Conservation (phyloP, 2,888 invertebrate genomes). For the Oxytorus armatus region DNA sequence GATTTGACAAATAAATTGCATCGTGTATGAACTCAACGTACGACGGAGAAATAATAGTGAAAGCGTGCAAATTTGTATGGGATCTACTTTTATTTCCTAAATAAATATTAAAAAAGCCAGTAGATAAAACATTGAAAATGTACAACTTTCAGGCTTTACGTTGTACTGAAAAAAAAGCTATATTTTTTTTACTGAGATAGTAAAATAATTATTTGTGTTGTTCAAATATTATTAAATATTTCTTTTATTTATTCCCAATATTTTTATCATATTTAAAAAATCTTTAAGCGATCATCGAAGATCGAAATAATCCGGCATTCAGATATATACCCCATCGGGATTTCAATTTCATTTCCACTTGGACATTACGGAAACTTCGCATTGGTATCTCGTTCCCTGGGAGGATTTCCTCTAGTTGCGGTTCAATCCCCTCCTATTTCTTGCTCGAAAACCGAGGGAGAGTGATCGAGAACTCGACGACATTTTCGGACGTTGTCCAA, state of each 20-base stretch:
- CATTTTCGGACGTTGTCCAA: constrained; percentile 45
- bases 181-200: too few relatives aligned
- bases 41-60: too few relatives aligned
- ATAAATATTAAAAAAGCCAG: too few relatives aligned
- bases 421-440: constrained; percentile 35
- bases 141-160: too few relatives aligned
- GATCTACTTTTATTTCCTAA: not conserved
- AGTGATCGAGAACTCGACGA: constrained; percentile 14
- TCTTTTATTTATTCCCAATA: constrained; percentile 6
- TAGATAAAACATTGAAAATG: too few relatives aligned
- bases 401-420: constrained; percentile 15
- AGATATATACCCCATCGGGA: constrained; percentile 11
- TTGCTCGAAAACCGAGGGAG: constrained; percentile 2
- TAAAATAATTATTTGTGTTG: too few relatives aligned
- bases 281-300: constrained; percentile 14
- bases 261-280: not conserved
- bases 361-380: constrained; percentile 31
- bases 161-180: too few relatives aligned
- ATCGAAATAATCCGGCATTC: constrained; percentile 20
- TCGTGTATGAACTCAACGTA: not conserved
- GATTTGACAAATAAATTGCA: constrained; percentile 32
- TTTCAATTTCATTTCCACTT: constrained; percentile 28
- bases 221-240: too few relatives aligned
- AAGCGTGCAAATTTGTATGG: not conserved
- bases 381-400: not conserved